Base-by-base conservation (phyloP, 2,888 invertebrate species). In the Ennomos erosarius region DNA sequence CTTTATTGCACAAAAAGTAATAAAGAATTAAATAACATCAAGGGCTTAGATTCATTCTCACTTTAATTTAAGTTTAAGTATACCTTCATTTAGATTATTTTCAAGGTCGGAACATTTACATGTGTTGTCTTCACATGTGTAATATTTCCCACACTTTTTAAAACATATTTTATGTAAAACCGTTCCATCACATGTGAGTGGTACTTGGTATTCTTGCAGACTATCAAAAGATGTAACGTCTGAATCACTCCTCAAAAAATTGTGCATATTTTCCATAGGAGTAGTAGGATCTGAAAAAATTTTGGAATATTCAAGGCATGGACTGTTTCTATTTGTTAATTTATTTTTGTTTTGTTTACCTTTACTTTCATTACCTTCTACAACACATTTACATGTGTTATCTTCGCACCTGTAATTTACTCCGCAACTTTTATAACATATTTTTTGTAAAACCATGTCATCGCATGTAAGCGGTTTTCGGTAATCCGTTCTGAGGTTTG, bases 381-480 rank as follows among this genome's bases (percentile, higher is more conserved):
- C 4, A 8, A 1, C 11, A 11, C 55, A 55, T 6, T 34, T 33
- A n/a, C 55, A 55, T 33, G 12, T 37, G 10, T 43, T n/a, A 1
- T 38, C 34, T 11, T 49, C 16, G 12, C 55, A 55, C 9, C 13
- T 11, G 11, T 49, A 55, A 13, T 43, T 3, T 10, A n/a, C 12
- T 11, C 55, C 55, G 10, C 55, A 55, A 34, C 38, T 37, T 1
- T 34, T 33, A 5, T 10, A 43, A 9, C 55, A 55, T 8, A 55
- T 38, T 10, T 44, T 8, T 13, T 13, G 13, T n/a, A 55, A 11
- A 1, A 38, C 10, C 9, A 5, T 5, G 3, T 10, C 6, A 3
- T 55, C 38, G n/a, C 55, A 49, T 10, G 43, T 38, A 1, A 13
- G 10, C 5, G 26, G 26, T 26, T 26, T 26, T 26, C 26, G 26